A percentile compares a stretch with the other conserved stretches of the same genome.
phyloP scores from a whole-genome alignment of 2,797 vertebrate species.

The Enoplosus armatus region DNA sequence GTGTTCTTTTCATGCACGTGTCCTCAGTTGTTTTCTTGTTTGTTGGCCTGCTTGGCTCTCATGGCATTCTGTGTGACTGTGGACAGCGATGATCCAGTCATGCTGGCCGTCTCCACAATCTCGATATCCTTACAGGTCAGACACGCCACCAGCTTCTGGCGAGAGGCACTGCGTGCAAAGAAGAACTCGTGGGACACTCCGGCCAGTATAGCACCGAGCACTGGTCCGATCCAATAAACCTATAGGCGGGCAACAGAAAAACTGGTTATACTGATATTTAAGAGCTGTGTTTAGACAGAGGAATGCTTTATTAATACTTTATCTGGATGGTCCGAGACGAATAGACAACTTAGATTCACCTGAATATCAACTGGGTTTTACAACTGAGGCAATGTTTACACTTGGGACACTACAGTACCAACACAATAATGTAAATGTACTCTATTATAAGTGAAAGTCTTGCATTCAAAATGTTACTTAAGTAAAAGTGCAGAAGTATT shows the following conservation, averaged over 20 bases:
- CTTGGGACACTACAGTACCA: background rate
- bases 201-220: slow-evolving; percentile 84
- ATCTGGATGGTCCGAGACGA: background rate
- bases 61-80: slow-evolving; percentile 84
- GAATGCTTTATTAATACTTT: background rate
- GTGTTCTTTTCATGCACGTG: background rate
- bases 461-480: background rate
- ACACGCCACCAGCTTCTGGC: slow-evolving; percentile 89
- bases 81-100: slow-evolving; percentile 87
- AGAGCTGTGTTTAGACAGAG: background rate
- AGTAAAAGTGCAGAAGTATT: background rate
- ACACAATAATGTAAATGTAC: background rate
- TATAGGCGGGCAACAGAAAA: slow-evolving; percentile 47
- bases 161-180: slow-evolving; percentile 85
- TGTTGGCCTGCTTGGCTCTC: slow-evolving; percentile 84
- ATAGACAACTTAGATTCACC: too few relatives aligned
- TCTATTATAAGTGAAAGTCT: background rate
- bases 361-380: background rate
- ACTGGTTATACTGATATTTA: background rate
- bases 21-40: slow-evolving; percentile 82
- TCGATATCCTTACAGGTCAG: slow-evolving; percentile 88
- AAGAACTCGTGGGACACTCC: slow-evolving; percentile 88
- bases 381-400: background rate
- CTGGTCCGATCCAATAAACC: slow-evolving; percentile 90
- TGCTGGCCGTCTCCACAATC: slow-evolving; percentile 87